These are phyloP conservation scores for Chymomyza costata DNA, from an alignment of 1,140 invertebrate genomes.

Conservation along the genomic window DNA sequence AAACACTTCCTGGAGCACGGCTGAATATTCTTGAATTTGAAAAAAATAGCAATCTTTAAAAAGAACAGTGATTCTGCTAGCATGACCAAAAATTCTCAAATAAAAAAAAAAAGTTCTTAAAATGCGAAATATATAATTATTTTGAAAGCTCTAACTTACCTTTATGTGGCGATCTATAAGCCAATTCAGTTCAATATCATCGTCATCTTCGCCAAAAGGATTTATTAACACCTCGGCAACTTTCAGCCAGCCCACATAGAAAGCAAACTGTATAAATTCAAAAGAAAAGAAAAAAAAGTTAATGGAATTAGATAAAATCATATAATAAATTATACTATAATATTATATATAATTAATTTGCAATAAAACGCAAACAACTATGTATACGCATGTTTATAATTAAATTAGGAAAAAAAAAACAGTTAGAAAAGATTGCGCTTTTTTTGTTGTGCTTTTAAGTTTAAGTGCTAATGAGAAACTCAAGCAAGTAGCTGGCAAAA, in stretches of 20 bases:
- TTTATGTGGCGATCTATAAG: slow-evolving; percentile 92
- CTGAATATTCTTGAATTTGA: too few species aligned
- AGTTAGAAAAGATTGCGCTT: slow-evolving; percentile 17
- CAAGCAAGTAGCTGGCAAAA: slow-evolving; percentile 18
- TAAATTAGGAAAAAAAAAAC: slow-evolving; percentile 23
- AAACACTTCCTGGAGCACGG: too few species aligned
- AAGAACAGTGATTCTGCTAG: too few species aligned
- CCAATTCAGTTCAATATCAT: slow-evolving; percentile 95
- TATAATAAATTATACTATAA: too few species aligned
- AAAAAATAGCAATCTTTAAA: too few species aligned
- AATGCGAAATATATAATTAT: too few species aligned
- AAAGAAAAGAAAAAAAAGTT: not conserved
- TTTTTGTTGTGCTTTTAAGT: slow-evolving; percentile 17
- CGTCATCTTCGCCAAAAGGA: slow-evolving; percentile 96
- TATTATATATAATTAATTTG: slow-evolving; percentile 19
- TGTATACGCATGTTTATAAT: slow-evolving; percentile 10
- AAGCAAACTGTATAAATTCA: slow-evolving; percentile 90
- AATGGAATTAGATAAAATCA: slow-evolving; percentile 33
- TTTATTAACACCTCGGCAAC: slow-evolving; percentile 94
- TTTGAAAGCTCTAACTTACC: too few species aligned
- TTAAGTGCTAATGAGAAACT: too few species aligned
- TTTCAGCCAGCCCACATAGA: slow-evolving; percentile 98
- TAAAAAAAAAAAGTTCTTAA: too few species aligned
- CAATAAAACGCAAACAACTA: slow-evolving; percentile 5
- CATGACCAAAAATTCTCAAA: too few species aligned